phyloP scores from a whole-genome alignment of 2,797 vertebrate species.

The Myotis planiceps region DNA sequence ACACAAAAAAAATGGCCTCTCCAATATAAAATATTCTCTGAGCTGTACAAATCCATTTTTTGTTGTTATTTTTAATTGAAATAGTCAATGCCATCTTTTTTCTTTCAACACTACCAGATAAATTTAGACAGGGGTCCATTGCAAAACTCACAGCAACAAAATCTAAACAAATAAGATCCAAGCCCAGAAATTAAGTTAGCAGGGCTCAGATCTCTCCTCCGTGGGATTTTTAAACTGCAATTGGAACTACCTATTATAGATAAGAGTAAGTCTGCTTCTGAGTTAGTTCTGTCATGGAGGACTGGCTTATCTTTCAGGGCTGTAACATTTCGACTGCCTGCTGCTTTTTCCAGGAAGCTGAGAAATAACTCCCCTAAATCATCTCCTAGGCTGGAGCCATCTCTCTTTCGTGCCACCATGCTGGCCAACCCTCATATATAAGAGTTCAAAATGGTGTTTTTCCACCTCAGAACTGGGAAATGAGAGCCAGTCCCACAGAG shows the following conservation, averaged over 20 bases:
- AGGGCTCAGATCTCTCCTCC: neutral
- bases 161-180: conserved; percentile 50
- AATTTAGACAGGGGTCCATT: conserved; percentile 16
- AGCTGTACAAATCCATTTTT: neutral
- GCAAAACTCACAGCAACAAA: neutral
- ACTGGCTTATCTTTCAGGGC: neutral
- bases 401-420: neutral
- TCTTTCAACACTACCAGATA: conserved; percentile 18
- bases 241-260: neutral
- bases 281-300: conserved; percentile 42
- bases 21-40: neutral
- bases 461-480: neutral
- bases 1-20: neutral
- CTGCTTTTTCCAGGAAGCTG: neutral
- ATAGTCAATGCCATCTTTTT: neutral
- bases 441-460: neutral
- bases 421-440: neutral
- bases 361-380: neutral
- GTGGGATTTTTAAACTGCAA: neutral
- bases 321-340: neutral
- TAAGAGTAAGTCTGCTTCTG: neutral
- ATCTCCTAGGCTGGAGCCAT: neutral
- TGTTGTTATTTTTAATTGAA: conserved; percentile 26
- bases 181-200: conserved; percentile 34
- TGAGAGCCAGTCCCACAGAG: neutral